These are phyloP conservation scores for Macrosteles quadrilineatus DNA, from an alignment of 1,140 invertebrate genomes.

Conservation along the genomic window DNA sequence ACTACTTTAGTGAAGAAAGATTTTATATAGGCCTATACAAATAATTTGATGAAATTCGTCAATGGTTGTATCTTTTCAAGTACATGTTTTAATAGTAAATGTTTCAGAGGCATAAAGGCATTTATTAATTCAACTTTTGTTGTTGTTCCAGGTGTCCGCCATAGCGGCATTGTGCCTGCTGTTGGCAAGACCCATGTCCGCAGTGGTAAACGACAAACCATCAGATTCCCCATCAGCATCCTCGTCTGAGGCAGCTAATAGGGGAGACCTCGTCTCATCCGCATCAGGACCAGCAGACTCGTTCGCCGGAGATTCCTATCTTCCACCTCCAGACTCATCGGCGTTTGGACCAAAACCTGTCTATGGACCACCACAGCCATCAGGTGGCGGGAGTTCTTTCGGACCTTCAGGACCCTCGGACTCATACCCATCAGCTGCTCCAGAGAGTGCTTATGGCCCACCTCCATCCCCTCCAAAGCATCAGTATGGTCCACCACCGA, in stretches of 20 bases:
- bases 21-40: no score
- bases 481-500: slow-evolving; percentile 49
- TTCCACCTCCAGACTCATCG: slow-evolving; percentile 42
- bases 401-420: slow-evolving; percentile 48
- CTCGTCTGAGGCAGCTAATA: slow-evolving; percentile 27
- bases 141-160: slow-evolving; percentile 35
- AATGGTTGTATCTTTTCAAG: no score
- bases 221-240: slow-evolving; percentile 23
- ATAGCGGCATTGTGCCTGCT: slow-evolving; percentile 27
- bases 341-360: slow-evolving; percentile 48
- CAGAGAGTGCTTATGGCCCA: slow-evolving; percentile 34
- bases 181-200: slow-evolving; percentile 13
- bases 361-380: slow-evolving; percentile 50
- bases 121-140: no score
- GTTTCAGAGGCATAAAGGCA: no score
- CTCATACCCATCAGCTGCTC: slow-evolving; percentile 8
- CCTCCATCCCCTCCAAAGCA: slow-evolving; percentile 47
- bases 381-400: slow-evolving; percentile 41
- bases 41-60: no score
- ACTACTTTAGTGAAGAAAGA: no score
- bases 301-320: slow-evolving; percentile 33
- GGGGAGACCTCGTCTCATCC: slow-evolving; percentile 19
- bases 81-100: no score
- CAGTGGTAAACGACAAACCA: slow-evolving; percentile 28
- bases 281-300: slow-evolving; percentile 39